Evolutionary conservation across 2,113 vertebrate species (phyloP).

Genomic region (Arvicanthis niloticus): DNA sequence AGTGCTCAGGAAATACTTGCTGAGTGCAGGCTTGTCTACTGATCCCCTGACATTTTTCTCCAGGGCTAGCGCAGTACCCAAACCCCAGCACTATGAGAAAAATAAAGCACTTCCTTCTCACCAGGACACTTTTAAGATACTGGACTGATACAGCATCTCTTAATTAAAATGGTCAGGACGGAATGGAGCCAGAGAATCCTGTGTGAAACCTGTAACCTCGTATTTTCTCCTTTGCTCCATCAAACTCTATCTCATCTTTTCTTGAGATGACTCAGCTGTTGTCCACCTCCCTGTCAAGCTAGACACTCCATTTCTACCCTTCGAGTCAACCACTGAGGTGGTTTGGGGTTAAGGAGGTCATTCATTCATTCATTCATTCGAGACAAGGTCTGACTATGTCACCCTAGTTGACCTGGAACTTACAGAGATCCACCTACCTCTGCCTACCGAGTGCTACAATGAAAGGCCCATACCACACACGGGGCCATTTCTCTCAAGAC

Average conservation of each 20-base stretch:
- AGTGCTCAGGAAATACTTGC: neutral
- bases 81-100: neutral
- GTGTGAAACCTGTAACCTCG: neutral
- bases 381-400: neutral
- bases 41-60: neutral
- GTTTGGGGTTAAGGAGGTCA: neutral
- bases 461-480: neutral
- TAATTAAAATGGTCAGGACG: neutral
- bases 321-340: neutral
- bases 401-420: neutral
- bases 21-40: neutral
- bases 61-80: neutral
- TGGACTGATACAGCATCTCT: neutral
- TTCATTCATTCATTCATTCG: neutral
- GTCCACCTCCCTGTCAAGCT: neutral
- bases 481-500: neutral
- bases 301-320: neutral
- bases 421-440: neutral
- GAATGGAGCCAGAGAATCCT: neutral
- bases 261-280: neutral
- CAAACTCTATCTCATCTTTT: neutral
- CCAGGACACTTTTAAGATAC: neutral
- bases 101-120: neutral
- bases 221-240: neutral
- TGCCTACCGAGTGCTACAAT: neutral